Evolutionary conservation across 2,888 invertebrate species (phyloP).

Genomic region (Scaptomyza polygonia): DNA sequence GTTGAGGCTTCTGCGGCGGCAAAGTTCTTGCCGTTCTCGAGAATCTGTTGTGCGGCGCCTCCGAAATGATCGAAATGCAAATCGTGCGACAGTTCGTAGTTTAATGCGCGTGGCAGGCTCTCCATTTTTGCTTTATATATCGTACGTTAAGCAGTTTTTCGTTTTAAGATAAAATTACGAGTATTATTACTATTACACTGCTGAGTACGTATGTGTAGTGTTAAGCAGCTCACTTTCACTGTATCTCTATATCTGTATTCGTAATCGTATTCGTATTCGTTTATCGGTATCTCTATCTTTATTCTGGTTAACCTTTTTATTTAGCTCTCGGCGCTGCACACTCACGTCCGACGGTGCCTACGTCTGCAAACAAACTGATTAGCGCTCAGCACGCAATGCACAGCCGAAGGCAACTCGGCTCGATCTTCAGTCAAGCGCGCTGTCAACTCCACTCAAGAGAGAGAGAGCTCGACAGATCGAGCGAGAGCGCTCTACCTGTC

Average conservation of each 20-base stretch:
- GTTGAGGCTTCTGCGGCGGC: conserved; percentile 64
- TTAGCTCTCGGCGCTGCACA: conserved; percentile 31
- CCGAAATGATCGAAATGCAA: conserved; percentile 81
- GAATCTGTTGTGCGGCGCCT: conserved; percentile 75
- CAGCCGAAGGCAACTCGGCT: conserved; percentile 45
- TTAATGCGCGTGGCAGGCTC: conserved; percentile 79
- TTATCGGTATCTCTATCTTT: conserved; percentile 11
- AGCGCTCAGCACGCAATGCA: conserved; percentile 38
- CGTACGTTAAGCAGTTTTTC: background rate
- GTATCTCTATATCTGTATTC: conserved; percentile 33
- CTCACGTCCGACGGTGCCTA: conserved; percentile 53
- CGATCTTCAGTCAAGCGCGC: conserved; percentile 35
- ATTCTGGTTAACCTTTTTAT: conserved; percentile 36
- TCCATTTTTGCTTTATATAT: conserved; percentile 73
- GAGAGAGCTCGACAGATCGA: conserved; percentile 2
- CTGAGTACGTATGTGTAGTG: conserved; percentile 42
- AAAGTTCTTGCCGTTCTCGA: conserved; percentile 65
- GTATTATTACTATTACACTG: conserved; percentile 17
- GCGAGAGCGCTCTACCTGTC: conserved; percentile 54
- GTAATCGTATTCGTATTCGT: conserved; percentile 24
- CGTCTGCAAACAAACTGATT: conserved; percentile 77
- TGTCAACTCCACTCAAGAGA: conserved; percentile 62
- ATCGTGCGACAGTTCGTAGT: conserved; percentile 81
- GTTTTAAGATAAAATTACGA: conserved; percentile 35
- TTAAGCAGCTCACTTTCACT: conserved; percentile 69